Percentiles rank a stretch among this genome's conserved stretches.
Evolutionary conservation across 2,797 vertebrate species (phyloP).

Genomic region (Pantherophis vulpinus): DNA sequence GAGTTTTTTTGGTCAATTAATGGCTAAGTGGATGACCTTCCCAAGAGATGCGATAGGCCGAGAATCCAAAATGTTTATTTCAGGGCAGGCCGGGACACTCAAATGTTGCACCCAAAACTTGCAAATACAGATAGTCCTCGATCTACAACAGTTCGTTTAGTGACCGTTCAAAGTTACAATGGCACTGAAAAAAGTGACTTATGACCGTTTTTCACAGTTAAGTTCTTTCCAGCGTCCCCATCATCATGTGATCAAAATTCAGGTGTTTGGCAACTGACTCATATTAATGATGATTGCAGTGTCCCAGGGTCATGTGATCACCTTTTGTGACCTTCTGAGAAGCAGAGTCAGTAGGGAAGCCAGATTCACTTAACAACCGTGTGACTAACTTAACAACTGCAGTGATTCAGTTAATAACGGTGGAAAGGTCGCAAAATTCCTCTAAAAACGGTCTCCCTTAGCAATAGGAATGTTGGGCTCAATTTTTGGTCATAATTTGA

Average conservation of each 20-base stretch:
- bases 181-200: neutral
- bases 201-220: neutral
- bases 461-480: neutral
- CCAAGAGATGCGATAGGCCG: neutral
- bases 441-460: too few species aligned
- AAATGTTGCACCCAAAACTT: neutral
- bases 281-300: neutral
- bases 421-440: neutral
- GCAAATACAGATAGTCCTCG: neutral
- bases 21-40: neutral
- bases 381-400: too few species aligned
- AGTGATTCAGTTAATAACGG: too few species aligned
- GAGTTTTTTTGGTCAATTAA: neutral
- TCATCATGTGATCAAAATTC: neutral
- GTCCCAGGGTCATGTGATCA: neutral
- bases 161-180: neutral
- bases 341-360: too few species aligned
- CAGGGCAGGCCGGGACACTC: neutral
- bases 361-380: too few species aligned
- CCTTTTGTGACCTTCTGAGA: neutral
- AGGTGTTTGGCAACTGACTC: neutral
- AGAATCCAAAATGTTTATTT: neutral
- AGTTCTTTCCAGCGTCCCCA: too few species aligned
- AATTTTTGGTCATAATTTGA: neutral
- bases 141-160: neutral